Evolutionary conservation across 2,888 invertebrate genomes (phyloP).

Genomic region (Andrena bucephala): DNA sequence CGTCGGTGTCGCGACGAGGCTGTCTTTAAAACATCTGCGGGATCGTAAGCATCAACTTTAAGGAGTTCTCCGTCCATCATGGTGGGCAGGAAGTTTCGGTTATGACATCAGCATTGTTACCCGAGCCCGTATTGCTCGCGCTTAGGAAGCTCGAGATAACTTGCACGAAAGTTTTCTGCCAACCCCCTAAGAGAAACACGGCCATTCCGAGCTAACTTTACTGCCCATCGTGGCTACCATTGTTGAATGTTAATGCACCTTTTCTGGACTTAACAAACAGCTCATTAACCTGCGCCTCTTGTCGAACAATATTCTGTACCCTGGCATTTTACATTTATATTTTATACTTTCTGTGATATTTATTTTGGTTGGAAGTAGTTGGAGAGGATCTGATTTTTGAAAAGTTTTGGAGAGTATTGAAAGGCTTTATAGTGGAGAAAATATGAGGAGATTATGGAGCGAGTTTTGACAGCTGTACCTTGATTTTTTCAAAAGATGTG

Average conservation of each 20-base stretch:
- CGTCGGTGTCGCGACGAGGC: slow-evolving; percentile 13
- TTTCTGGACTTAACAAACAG: slow-evolving; percentile 31
- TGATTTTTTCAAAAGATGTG: no score
- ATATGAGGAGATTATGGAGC: no score
- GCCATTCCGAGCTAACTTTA: slow-evolving; percentile 4
- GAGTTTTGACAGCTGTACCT: no score
- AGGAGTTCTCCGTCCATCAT: slow-evolving; percentile 38
- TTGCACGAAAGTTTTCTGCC: slow-evolving; percentile 48
- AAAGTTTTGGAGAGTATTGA: no score
- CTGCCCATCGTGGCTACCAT: slow-evolving; percentile 19
- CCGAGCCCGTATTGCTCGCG: slow-evolving; percentile 6
- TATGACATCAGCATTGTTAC: slow-evolving; percentile 59
- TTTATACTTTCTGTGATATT: neutral
- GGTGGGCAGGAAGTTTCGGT: slow-evolving; percentile 44
- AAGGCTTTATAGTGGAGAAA: no score
- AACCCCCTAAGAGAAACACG: slow-evolving; percentile 20
- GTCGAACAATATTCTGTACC: neutral
- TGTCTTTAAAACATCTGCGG: slow-evolving; percentile 38
- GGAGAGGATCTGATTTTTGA: no score
- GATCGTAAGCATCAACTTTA: slow-evolving; percentile 41
- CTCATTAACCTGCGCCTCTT: slow-evolving; percentile 31
- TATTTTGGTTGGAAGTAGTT: neutral
- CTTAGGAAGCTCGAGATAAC: slow-evolving; percentile 45
- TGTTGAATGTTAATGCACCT: slow-evolving; percentile 45
- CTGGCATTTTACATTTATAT: neutral